phyloP scores from a whole-genome alignment of 2,888 invertebrate genomes.

The Teleogryllus oceanicus region DNA sequence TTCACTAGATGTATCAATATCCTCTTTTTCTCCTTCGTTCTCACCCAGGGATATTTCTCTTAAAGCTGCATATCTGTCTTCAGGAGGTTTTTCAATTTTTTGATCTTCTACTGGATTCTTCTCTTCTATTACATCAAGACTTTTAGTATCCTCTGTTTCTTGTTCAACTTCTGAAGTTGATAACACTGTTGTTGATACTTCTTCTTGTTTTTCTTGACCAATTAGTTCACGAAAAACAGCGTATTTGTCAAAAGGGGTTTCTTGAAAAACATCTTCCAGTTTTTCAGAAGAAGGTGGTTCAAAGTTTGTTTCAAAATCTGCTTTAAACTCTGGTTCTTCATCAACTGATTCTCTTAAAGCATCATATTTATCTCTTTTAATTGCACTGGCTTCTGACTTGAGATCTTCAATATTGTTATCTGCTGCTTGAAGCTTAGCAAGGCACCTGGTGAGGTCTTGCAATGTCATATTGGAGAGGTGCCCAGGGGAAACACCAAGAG shows the following conservation, averaged over 20 bases:
- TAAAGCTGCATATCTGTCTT: slow-evolving; percentile 76
- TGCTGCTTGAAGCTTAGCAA: slow-evolving; percentile 55
- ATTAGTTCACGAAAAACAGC: slow-evolving; percentile 81
- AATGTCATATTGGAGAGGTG: slow-evolving; percentile 81
- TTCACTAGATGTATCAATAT: slow-evolving; percentile 41
- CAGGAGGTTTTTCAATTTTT: slow-evolving; percentile 44
- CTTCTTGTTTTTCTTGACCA: slow-evolving; percentile 38
- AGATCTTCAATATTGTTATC: slow-evolving; percentile 44
- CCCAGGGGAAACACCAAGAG: slow-evolving; percentile 71
- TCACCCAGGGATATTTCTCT: slow-evolving; percentile 59
- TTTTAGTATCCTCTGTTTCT: neutral
- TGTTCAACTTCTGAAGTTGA: neutral
- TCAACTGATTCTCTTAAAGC: slow-evolving; percentile 41
- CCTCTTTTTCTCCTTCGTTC: slow-evolving; percentile 45
- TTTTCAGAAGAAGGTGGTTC: slow-evolving; percentile 39
- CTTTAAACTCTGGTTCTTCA: slow-evolving; percentile 44
- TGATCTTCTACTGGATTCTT: slow-evolving; percentile 49
- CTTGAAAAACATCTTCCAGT: slow-evolving; percentile 45
- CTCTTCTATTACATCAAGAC: slow-evolving; percentile 45
- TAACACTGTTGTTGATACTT: slow-evolving; percentile 31
- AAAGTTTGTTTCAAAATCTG: slow-evolving; percentile 62
- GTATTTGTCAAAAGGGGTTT: slow-evolving; percentile 71
- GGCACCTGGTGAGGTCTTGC: slow-evolving; percentile 77
- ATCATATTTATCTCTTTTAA: slow-evolving; percentile 41
- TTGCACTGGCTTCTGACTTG: slow-evolving; percentile 37